These are phyloP conservation scores for Diprion similis DNA, from an alignment of 1,140 invertebrate genomes.

Conservation along the genomic window DNA sequence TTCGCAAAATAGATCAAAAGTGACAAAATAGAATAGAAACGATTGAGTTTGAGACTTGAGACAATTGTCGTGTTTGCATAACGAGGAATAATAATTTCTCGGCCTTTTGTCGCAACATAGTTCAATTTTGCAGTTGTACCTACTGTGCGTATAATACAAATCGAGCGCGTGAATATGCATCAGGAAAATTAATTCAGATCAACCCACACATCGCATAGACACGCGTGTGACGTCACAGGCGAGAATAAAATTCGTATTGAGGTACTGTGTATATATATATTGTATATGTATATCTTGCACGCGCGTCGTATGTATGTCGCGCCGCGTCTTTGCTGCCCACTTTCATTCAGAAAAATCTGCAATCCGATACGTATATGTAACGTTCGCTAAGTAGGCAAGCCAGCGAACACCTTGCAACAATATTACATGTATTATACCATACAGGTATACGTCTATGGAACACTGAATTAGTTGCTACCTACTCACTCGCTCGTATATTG, in stretches of 20 bases:
- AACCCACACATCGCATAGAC: slow-evolving; percentile 2
- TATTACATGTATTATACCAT: not conserved
- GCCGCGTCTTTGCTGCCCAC: not conserved
- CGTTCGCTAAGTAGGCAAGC: not conserved
- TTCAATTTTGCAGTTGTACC: not conserved
- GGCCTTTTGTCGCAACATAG: not conserved
- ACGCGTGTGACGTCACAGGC: not conserved
- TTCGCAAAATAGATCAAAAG: no score
- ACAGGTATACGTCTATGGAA: no score
- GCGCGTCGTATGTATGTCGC: not conserved
- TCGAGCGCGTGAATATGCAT: not conserved
- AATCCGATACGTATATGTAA: not conserved
- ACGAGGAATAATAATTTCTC: no score
- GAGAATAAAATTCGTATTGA: not conserved
- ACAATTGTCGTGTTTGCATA: no score
- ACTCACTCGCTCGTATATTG: no score
- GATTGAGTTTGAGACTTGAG: no score
- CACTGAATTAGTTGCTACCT: no score
- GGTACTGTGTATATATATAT: not conserved
- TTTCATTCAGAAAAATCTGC: not conserved
- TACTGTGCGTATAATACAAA: not conserved
- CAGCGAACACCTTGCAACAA: not conserved
- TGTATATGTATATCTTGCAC: not conserved
- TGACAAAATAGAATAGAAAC: no score
- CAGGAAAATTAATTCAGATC: slow-evolving; percentile 4